Conservation (phyloP, 2,888 invertebrate genomes). For the Drosophila dives region DNA sequence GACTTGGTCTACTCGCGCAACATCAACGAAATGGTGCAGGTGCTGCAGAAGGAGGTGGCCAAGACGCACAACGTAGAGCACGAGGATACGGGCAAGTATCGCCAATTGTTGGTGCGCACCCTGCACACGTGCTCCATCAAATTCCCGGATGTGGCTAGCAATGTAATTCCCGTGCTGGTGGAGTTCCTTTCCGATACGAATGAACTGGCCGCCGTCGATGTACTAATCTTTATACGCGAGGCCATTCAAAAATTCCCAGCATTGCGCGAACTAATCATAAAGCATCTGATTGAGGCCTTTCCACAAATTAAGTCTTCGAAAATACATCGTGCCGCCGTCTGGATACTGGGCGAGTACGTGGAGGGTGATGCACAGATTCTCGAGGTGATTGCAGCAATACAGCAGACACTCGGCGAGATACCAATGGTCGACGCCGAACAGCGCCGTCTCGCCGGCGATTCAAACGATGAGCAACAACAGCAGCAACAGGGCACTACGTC, state of each 20-base stretch:
- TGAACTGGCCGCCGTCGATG: constrained; percentile 96
- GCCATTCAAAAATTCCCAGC: constrained; percentile 97
- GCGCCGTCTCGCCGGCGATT: constrained; percentile 90
- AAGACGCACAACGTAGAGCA: constrained; percentile 95
- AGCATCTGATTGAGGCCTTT: constrained; percentile 91
- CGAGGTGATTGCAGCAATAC: constrained; percentile 91
- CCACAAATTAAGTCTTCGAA: constrained; percentile 95
- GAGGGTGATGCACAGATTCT: constrained; percentile 90
- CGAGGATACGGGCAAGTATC: constrained; percentile 97
- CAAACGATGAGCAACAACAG: constrained; percentile 85
- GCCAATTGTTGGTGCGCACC: constrained; percentile 97
- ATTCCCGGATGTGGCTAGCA: constrained; percentile 97
- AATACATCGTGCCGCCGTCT: constrained; percentile 96
- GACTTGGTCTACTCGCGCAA: constrained; percentile 96
- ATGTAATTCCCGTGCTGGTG: constrained; percentile 96
- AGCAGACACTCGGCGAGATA: constrained; percentile 90
- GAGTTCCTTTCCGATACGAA: constrained; percentile 96
- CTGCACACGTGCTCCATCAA: constrained; percentile 97
- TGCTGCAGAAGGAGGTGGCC: constrained; percentile 96
- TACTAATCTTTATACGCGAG: constrained; percentile 96
- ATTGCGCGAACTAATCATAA: constrained; percentile 92
- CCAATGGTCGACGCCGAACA: constrained; percentile 88
- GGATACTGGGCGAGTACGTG: constrained; percentile 99
- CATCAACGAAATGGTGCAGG: constrained; percentile 97
- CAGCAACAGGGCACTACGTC: constrained; percentile 43